A percentile compares a stretch with the other conserved stretches of the same genome.
These are phyloP conservation scores for Aphidius ervi DNA, from an alignment of 1,140 invertebrate genomes.

Conservation along the genomic window DNA sequence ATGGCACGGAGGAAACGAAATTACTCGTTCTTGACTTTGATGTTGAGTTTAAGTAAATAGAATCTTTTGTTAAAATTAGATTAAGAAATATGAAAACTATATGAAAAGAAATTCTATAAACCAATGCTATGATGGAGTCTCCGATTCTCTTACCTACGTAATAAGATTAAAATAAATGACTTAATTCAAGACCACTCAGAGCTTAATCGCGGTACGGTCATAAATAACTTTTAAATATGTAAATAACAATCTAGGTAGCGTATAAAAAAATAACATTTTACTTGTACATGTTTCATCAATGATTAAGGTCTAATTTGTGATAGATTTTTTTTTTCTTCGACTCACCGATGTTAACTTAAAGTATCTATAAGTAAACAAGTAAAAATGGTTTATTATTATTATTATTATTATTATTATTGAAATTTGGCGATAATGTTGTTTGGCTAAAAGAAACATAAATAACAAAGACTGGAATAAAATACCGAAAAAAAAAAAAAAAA, in stretches of 20 bases:
- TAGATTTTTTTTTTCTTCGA: conserved; percentile 28
- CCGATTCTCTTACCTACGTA: too few relatives aligned
- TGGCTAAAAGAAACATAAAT: too few relatives aligned
- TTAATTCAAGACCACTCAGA: conserved; percentile 22
- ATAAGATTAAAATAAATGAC: too few relatives aligned
- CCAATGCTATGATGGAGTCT: too few relatives aligned
- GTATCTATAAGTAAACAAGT: too few relatives aligned
- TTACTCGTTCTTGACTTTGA: conserved; percentile 96
- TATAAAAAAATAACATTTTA: conserved; percentile 35
- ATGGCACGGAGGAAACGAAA: conserved; percentile 98
- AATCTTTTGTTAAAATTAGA: background rate
- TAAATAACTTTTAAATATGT: conserved; percentile 18
- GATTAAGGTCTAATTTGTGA: conserved; percentile 48
- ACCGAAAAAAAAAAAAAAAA: too few relatives aligned
- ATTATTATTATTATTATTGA: too few relatives aligned
- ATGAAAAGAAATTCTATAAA: conserved; percentile 1
- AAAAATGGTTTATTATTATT: too few relatives aligned
- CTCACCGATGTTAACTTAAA: too few relatives aligned
- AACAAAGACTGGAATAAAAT: too few relatives aligned
- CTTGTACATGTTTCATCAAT: conserved; percentile 46
- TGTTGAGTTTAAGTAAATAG: conserved; percentile 60
- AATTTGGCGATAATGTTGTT: too few relatives aligned
- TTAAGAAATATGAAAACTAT: background rate
- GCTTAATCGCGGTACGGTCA: conserved; percentile 24
- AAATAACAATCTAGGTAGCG: conserved; percentile 8